Percentiles rank a stretch among this genome's conserved stretches.
Conservation (phyloP, 2,113 vertebrate species). For the Aldabrachelys gigantea region DNA sequence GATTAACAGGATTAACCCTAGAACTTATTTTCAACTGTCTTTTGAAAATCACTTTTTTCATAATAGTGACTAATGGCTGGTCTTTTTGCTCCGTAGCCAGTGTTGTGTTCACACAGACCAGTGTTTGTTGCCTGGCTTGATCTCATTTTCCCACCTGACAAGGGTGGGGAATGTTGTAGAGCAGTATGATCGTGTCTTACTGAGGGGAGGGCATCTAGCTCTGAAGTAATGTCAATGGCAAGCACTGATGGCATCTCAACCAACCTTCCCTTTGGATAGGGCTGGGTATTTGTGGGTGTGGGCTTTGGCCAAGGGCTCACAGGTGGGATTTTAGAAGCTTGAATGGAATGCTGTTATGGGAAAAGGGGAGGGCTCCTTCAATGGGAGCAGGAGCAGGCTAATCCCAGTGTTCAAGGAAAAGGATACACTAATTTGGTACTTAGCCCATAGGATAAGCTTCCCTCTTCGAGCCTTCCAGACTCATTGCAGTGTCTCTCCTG, state of each 20-base stretch:
- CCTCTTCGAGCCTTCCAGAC: not conserved
- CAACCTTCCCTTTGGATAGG: too few species aligned
- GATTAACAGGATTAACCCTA: not conserved
- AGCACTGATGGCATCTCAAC: not conserved
- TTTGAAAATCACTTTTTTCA: not conserved
- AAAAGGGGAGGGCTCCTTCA: not conserved
- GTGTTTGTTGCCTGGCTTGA: not conserved
- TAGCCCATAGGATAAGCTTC: not conserved
- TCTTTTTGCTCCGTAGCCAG: not conserved
- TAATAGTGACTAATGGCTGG: not conserved
- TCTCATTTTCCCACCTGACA: not conserved
- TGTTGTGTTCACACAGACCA: not conserved
- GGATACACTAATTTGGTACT: not conserved
- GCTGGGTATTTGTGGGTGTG: not conserved
- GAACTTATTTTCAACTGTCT: too few species aligned
- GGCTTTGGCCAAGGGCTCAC: not conserved
- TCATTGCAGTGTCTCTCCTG: not conserved
- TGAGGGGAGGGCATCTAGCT: not conserved
- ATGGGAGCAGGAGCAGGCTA: not conserved
- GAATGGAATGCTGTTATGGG: not conserved
- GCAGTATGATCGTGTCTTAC: not conserved
- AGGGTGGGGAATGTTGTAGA: not conserved
- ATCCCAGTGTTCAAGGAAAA: not conserved
- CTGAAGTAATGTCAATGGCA: not conserved
- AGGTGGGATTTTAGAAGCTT: not conserved